phyloP scores from a whole-genome alignment of 2,797 vertebrate genomes.

The Artibeus jamaicensis region DNA sequence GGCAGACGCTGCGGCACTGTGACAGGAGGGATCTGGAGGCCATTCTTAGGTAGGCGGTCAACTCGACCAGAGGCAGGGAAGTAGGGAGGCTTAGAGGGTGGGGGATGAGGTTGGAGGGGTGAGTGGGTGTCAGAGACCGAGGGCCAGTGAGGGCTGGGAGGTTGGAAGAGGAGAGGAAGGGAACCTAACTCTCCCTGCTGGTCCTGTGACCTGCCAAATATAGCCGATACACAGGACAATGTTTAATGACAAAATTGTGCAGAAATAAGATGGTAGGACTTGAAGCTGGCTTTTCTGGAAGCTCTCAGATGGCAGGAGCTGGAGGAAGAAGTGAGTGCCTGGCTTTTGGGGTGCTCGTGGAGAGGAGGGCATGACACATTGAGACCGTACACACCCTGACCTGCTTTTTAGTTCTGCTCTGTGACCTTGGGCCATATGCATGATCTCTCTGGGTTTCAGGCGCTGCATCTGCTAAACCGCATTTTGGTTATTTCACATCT shows the following conservation, averaged over 20 bases:
- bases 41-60: too few relatives aligned
- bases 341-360: not conserved
- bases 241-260: not conserved
- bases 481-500: accelerated
- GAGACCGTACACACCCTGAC: not conserved
- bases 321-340: not conserved
- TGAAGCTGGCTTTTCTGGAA: not conserved
- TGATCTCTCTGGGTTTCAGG: not conserved
- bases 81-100: too few relatives aligned
- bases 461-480: accelerated
- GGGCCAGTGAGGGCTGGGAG: not conserved
- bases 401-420: not conserved
- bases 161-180: not conserved
- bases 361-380: not conserved
- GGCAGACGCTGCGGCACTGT: not conserved
- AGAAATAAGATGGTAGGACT: not conserved
- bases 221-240: not conserved
- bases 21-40: not conserved
- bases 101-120: not conserved
- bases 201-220: not conserved
- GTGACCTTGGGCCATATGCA: not conserved
- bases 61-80: not conserved
- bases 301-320: not conserved
- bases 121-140: not conserved
- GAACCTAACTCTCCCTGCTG: accelerated